Base-by-base conservation (phyloP, 2,113 vertebrate species). In the Marmota monax region DNA sequence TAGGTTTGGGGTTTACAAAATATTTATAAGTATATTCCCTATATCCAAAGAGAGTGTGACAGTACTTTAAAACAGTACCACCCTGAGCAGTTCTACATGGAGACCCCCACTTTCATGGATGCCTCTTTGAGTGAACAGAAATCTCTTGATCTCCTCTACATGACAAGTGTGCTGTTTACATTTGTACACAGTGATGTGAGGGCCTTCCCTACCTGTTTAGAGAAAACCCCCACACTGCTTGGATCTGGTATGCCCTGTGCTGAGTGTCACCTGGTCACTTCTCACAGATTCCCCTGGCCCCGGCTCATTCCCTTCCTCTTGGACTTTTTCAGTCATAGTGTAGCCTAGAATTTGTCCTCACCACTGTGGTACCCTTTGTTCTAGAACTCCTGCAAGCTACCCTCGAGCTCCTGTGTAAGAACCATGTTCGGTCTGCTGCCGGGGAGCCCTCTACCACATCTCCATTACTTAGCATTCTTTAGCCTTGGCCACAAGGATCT, bases 391-490 rank as follows among this genome's bases (percentile, higher is more conserved):
- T 0, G 1, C 5, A 11, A 0, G 1, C 25, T 45, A 17, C 23
- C 16, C 5, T 45, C 45, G 0, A n/a, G 23, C 32, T 22, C 65
- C 23, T 27, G 2, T 14, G 39, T 29, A 22, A 7, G n/a, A 42
- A 51, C 2, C 1, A 1, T 7, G 0, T 7, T 0, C 0, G 1
- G 23, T 2, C 42, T 58, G 42, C 42, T 25, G 29, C 7, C 7
- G 1, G 0, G 17, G 7, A 17, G 8, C 48, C 45, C 45, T 10
- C 45, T 10, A 7, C 39, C 42, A 1, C 0, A 0, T 14, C 16
- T 45, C 58, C 13, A 1, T 10, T 16, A 22, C 13, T 72, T 11
- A 7, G 0, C 3, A 17, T 14, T 13, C 23, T 22, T 67, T 22
- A 16, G 12, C 53, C 34, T 69, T 14, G 5, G 27, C 8, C n/a